Evolutionary conservation across 2,888 invertebrate genomes (phyloP), one percentile per base, ranked within the genome.

Genomic region (Synergus itoensis): DNA sequence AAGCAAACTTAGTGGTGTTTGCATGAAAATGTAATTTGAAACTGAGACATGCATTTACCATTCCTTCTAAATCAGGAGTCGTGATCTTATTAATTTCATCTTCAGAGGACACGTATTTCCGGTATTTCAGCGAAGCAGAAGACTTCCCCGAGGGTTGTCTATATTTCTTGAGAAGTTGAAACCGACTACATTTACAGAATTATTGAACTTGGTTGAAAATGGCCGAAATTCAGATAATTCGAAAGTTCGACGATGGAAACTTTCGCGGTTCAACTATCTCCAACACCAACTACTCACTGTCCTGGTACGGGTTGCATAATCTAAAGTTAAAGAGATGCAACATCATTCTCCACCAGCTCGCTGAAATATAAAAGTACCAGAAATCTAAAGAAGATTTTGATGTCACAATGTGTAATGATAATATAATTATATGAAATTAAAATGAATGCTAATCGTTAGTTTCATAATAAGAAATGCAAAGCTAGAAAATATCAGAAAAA

Each of bases 161-260:
- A 83, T 83, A 82, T 83, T 83, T 82, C 83, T 80, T 79, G 76
- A 82, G 82, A 82, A 82, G 82, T 82, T 83, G 73, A 81, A 82
- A 78, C 80, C 45, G 78, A 76, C 80, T 77, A 82, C 83, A 81
- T 81, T 80, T 77, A 80, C 82, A 82, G 81, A 82, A 84, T 84
- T 83, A 84, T 84, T 80, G 84, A 84, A 84, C 84, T 84, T 84
- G 78, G 81, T 84, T 79, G 83, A 67, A 80, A 82, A 81, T 83
- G 85, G 85, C 84, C 88, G 85, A 88, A 89, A 89, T 89, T 88
- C 88, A 85, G 88, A 88, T 90, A 89, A 89, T 88, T 86, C 86
- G 86, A 89, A 89, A 90, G 88, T 90, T 88, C 85, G 87, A 87
- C 84, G 85, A 80, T 79, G 84, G 82, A 85, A 89, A 89, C 83